phyloP scores from a whole-genome alignment of 1,140 invertebrate species.

The Calephelis virginiensis region DNA sequence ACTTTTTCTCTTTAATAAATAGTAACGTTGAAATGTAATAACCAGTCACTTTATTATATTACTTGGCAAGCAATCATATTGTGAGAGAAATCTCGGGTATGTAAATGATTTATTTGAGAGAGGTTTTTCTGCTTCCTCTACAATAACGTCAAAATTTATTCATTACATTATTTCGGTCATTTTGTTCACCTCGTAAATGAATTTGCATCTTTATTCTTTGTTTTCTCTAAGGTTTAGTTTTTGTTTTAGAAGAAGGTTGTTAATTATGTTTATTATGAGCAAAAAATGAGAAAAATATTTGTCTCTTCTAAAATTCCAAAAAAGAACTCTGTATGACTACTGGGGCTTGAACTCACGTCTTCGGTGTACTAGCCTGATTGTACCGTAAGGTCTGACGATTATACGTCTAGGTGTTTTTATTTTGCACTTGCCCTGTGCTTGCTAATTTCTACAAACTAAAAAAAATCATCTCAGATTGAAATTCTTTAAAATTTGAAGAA shows the following conservation, averaged over 20 bases:
- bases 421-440: too few species aligned
- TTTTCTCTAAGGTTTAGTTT: background rate
- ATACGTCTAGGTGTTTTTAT: too few species aligned
- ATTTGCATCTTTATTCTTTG: constrained; percentile 10
- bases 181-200: constrained; percentile 10
- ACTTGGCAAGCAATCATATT: constrained; percentile 14
- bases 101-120: constrained; percentile 11
- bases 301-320: too few species aligned
- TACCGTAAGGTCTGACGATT: too few species aligned
- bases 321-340: too few species aligned
- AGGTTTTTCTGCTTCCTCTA: constrained; percentile 9
- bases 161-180: constrained; percentile 12
- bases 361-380: too few species aligned
- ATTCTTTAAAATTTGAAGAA: too few species aligned
- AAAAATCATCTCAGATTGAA: too few species aligned
- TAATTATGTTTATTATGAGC: too few species aligned
- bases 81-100: constrained; percentile 4
- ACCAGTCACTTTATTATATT: constrained; percentile 10
- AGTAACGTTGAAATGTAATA: background rate
- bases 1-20: constrained; percentile 2
- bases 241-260: background rate
- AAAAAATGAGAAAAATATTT: too few species aligned
- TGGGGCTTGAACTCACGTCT: too few species aligned
- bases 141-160: constrained; percentile 7
- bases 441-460: too few species aligned